Conservation (phyloP, 2,113 vertebrate species). For the Equus przewalskii region DNA sequence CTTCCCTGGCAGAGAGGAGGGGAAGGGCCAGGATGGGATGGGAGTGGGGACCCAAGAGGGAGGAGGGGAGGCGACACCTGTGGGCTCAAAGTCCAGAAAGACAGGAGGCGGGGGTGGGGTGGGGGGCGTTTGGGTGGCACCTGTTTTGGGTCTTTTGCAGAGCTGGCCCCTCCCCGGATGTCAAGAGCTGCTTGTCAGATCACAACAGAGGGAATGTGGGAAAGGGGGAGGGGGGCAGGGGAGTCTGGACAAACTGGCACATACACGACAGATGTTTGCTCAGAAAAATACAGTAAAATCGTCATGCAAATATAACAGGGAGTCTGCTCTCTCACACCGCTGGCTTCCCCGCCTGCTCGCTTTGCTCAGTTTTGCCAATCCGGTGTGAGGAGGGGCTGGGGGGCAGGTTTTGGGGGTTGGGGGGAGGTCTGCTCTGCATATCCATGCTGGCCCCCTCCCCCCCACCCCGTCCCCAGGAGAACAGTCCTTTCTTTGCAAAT, state of each 20-base stretch:
- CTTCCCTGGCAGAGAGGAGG: background rate
- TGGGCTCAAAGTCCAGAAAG: background rate
- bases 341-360: conserved; percentile 59
- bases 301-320: conserved; percentile 90
- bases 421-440: conserved; percentile 68
- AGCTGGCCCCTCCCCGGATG: conserved; percentile 80
- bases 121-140: conserved; percentile 62
- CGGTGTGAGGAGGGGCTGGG: conserved; percentile 38
- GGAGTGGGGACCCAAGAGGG: background rate
- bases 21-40: background rate
- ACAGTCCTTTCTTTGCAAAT: conserved; percentile 87
- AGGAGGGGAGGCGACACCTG: conserved; percentile 36
- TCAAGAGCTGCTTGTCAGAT: conserved; percentile 84
- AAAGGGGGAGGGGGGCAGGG: conserved; percentile 60
- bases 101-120: background rate
- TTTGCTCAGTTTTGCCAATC: conserved; percentile 56
- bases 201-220: conserved; percentile 66
- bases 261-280: conserved; percentile 91
- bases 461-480: conserved; percentile 70
- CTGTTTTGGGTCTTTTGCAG: conserved; percentile 82
- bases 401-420: conserved; percentile 55
- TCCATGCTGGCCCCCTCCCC: conserved; percentile 60
- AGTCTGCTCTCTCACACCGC: conserved; percentile 80
- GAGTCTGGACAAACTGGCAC: conserved; percentile 89
- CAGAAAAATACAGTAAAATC: conserved; percentile 91